Evolutionary conservation across 2,113 vertebrate genomes (phyloP), one percentile per base, ranked within the genome.

Genomic region (Mormoops blainvillei): DNA sequence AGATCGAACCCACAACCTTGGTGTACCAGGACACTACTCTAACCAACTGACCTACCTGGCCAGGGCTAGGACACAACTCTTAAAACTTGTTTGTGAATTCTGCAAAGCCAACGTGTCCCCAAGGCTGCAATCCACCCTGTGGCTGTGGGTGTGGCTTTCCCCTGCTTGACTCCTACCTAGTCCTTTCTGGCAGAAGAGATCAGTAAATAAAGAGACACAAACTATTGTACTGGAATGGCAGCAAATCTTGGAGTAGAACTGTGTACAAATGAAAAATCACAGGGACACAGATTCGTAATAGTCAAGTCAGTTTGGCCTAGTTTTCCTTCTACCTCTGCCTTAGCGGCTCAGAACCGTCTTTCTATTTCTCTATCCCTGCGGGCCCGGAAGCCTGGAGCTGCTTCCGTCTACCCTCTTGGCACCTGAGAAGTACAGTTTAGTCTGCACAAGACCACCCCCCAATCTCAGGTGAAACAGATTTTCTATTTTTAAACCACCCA

Each of bases 401-500:
- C 43, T 95, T 85, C 77, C 54, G 28, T 77, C 36, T 1, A 20
- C 12, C 82, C 41, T n/a, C 3, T 45, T 4, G 12, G 19, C 7
- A 22, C 56, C 36, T 48, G 52, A 58, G 67, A 71, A 54, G 31
- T 2, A 20, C 2, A 61, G 48, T 2, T 67, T 36, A 56, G 45
- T 43, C 28, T 45, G 48, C 36, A 36, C 9, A 48, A 82, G 61
- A 26, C 83, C 80, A 63, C 80, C 16, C 36, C n/a, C 41, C 19
- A 77, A 20, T 43, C 50, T 65, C 50, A 71, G 87, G 65, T 89
- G 63, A 86, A 93, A 83, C 31, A 58, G 28, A 26, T 85, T 73
- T 89, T 93, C 52, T 73, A 38, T 22, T 93, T 94, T 82, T 74
- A 86, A 89, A 54, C 58, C 73, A 82, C 26, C 70, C 61, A 91